Conservation (phyloP, 2,888 invertebrate genomes). For the Aleiodes leptofemur region DNA sequence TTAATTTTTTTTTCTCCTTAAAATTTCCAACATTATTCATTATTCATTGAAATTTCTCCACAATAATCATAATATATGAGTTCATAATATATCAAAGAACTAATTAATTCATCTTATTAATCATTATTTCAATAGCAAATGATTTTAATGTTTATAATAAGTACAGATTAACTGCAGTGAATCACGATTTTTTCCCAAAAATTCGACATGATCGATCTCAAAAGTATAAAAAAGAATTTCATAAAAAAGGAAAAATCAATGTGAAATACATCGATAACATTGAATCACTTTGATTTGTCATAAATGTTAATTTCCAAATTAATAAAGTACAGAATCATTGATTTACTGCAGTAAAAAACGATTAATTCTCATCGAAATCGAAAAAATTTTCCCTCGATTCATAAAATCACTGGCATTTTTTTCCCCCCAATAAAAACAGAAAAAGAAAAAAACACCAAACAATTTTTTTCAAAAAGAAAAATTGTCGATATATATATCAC, state of each 20-base stretch:
- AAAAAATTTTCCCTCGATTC: slow-evolving; percentile 1
- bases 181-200: background rate
- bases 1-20: background rate
- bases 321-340: slow-evolving; percentile 6
- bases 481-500: slow-evolving; percentile 22
- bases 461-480: background rate
- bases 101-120: too few relatives aligned
- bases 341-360: slow-evolving; percentile 12
- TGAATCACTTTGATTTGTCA: background rate
- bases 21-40: background rate
- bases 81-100: background rate
- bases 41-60: background rate
- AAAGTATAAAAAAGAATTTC: slow-evolving; percentile 16
- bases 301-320: background rate
- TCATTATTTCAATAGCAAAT: too few relatives aligned
- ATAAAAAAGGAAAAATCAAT: background rate
- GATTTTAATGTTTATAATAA: background rate
- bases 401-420: background rate
- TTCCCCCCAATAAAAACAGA: too few relatives aligned
- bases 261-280: background rate
- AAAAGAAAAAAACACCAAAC: slow-evolving; percentile 1
- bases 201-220: background rate
- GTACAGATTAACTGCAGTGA: slow-evolving; percentile 16
- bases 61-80: background rate
- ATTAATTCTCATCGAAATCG: background rate